Base-by-base conservation (phyloP, 2,888 invertebrate genomes). In the Heliothis peltigera region DNA sequence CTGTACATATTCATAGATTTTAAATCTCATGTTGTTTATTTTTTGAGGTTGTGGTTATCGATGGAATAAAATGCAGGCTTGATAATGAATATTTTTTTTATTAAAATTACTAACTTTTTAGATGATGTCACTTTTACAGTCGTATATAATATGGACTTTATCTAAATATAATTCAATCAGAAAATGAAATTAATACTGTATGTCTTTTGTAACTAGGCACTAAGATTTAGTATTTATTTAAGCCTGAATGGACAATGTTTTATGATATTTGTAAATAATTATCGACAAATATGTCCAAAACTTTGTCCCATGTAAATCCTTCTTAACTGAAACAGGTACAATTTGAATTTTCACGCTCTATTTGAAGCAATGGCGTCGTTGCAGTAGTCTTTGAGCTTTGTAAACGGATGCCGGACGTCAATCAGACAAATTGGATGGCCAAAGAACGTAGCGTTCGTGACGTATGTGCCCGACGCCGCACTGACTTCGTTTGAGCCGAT, bases 391-490 rank as follows among this genome's bases (percentile, higher is more conserved):
- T 93, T 93, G 92, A 91, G 90, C 89, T 94, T 92, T 93, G 92
- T 87, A 92, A 91, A 87, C 89, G 89, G 92, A 90, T 77, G 78
- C 77, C 76, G 86, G 71, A 87, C 92, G 90, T 93, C 94, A 93
- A 94, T 94, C 94, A 94, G 92, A 80, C 90, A 92, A 94, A 94
- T 94, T 93, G 93, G 90, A 90, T 56, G 65, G 49, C 60, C 90
- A 90, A 91, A 91, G 92, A 93, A 91, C 90, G 85, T 84, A 53
- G 12, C 47, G 28, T 53, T 44, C 46, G 54, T 70, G 57, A 71
- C 62, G 71, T 61, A 46, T 62, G 46, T 12, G 1, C 49, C 18
- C 21, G 10, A 35, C 54, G 61, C 35, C 25, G 32, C 4, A 5
- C 28, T 12, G 25, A n/a, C 18, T 44, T 46, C 75, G 83, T 87